A percentile compares a stretch with the other conserved stretches of the same genome.
Evolutionary conservation across 1,140 invertebrate species (phyloP).

Genomic region (Nasonia vitripennis): DNA sequence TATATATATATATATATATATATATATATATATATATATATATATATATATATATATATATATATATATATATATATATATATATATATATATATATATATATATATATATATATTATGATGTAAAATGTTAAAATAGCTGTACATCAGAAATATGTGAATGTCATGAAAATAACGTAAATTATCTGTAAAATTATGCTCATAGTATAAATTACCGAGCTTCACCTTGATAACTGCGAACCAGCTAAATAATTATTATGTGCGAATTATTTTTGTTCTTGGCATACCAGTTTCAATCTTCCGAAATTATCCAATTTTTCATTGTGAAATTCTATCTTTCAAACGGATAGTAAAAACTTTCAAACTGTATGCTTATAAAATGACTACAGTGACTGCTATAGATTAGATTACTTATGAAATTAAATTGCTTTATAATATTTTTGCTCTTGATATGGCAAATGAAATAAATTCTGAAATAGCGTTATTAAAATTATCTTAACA

Average conservation of each 20-base stretch:
- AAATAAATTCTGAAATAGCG: conserved; percentile 13
- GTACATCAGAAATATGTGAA: conserved; percentile 38
- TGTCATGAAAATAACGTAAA: conserved; percentile 38
- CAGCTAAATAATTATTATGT: conserved; percentile 31
- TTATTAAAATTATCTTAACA: conserved; percentile 15
- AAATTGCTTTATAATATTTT: neutral
- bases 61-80: conserved; percentile 20
- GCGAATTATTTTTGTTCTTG: conserved; percentile 27
- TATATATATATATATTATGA: conserved; percentile 2
- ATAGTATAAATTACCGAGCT: conserved; percentile 15
- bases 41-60: conserved; percentile 5
- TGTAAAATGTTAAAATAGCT: conserved; percentile 48
- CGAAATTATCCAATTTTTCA: conserved; percentile 18
- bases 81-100: neutral
- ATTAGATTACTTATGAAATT: conserved; percentile 17
- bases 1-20: neutral
- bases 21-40: neutral
- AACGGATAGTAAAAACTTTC: conserved; percentile 30
- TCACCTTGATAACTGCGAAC: conserved; percentile 32
- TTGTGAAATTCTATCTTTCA: conserved; percentile 24
- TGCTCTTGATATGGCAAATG: conserved; percentile 1
- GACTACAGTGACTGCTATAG: conserved; percentile 7
- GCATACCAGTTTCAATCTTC: neutral
- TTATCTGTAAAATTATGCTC: conserved; percentile 44
- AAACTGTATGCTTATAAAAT: conserved; percentile 37